phyloP scores from a whole-genome alignment of 2,797 vertebrate species.

The Crocodylus rhombifer region DNA sequence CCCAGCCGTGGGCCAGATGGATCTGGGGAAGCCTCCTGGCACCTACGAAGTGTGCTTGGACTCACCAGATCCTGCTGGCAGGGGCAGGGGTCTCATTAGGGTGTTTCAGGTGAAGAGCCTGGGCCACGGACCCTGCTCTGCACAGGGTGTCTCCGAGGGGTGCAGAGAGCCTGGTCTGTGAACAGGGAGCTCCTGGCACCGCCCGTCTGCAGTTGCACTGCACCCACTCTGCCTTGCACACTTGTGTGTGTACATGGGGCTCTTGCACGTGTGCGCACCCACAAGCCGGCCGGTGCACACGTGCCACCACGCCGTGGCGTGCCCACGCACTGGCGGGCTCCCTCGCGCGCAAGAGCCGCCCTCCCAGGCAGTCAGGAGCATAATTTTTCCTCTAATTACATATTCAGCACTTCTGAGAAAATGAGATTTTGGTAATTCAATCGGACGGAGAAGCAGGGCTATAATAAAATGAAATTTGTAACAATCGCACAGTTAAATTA shows the following conservation, averaged over 20 bases:
- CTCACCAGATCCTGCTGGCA: no score
- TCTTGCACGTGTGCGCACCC: background rate
- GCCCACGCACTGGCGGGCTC: slow-evolving; percentile 14
- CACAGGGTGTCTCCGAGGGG: no score
- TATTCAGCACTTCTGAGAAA: slow-evolving; percentile 93
- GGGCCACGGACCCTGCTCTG: background rate
- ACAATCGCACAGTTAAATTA: slow-evolving; percentile 87
- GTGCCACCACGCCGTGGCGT: background rate
- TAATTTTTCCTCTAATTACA: slow-evolving; percentile 89
- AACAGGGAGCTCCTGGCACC: no score
- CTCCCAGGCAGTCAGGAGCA: slow-evolving; percentile 85
- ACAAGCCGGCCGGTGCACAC: background rate
- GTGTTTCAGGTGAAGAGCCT: no score
- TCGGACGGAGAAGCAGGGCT: slow-evolving; percentile 87
- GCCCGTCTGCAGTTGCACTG: background rate
- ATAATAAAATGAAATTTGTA: slow-evolving; percentile 89
- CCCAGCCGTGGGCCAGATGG: no score
- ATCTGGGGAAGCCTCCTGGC: no score
- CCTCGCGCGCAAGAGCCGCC: slow-evolving; percentile 66
- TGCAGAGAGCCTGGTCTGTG: no score
- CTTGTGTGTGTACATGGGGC: background rate
- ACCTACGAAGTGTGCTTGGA: no score
- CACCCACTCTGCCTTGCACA: background rate
- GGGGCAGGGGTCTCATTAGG: no score
- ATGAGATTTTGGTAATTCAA: slow-evolving; percentile 95